A percentile compares a stretch with the other conserved stretches of the same genome.
These are phyloP conservation scores for Entomobrya proxima DNA, from an alignment of 2,888 invertebrate genomes.

Conservation along the genomic window DNA sequence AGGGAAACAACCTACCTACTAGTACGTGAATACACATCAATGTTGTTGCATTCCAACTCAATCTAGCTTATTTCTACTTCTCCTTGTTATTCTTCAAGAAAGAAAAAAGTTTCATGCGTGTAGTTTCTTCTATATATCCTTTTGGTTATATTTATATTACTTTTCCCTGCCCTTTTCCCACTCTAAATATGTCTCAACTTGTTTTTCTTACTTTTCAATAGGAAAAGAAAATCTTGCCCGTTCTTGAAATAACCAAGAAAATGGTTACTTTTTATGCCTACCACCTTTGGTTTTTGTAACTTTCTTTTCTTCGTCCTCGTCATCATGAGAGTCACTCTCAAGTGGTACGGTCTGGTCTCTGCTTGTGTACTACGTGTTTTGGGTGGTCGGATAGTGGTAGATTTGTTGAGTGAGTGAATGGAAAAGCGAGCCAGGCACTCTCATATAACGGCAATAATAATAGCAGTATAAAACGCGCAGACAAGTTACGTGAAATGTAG, in stretches of 20 bases:
- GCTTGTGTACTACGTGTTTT: neutral
- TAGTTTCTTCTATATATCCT: too few species aligned
- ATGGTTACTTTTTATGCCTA: neutral
- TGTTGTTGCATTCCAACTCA: too few species aligned
- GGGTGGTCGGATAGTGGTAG: neutral
- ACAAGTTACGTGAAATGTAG: conserved; percentile 50
- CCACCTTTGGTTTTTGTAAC: conserved; percentile 5
- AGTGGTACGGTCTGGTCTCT: neutral
- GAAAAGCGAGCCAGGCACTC: neutral
- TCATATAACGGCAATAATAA: conserved; percentile 6
- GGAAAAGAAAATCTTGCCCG: neutral
- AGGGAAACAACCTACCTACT: neutral
- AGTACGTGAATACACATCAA: too few species aligned
- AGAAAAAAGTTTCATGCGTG: too few species aligned
- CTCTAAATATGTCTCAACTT: neutral
- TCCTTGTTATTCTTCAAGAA: too few species aligned
- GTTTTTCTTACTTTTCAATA: neutral
- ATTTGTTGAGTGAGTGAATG: neutral
- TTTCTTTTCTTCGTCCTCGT: neutral
- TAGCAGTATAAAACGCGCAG: neutral
- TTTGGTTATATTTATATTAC: neutral
- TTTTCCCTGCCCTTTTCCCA: neutral
- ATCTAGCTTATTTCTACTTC: too few species aligned
- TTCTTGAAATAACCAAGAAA: neutral
- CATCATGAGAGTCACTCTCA: conserved; percentile 21